These are phyloP conservation scores for Lonchura striata DNA, from an alignment of 2,113 vertebrate species.

Conservation along the genomic window DNA sequence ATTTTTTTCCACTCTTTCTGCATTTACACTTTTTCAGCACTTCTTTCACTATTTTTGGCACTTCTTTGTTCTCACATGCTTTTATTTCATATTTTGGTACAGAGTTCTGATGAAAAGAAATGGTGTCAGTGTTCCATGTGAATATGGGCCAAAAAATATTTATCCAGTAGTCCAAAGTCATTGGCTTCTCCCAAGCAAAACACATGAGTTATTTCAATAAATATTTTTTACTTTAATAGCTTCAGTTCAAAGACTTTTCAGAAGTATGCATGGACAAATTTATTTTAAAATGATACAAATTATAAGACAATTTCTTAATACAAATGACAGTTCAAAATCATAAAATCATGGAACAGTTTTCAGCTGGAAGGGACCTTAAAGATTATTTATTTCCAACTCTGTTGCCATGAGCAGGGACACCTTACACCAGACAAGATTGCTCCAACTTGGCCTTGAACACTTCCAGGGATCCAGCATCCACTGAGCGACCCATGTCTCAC, in stretches of 20 bases:
- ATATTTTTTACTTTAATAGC: background rate
- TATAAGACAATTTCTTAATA: background rate
- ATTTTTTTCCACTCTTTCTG: background rate
- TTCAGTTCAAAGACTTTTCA: background rate
- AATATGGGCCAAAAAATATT: background rate
- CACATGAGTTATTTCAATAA: background rate
- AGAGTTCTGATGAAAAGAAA: background rate
- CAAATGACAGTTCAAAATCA: background rate
- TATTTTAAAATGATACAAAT: background rate
- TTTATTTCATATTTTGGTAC: background rate
- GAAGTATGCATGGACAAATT: background rate
- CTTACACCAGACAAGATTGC: background rate
- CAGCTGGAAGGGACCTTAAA: background rate
- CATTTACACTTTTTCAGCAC: background rate
- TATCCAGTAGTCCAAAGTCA: background rate
- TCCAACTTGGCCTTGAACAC: background rate
- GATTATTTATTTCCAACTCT: background rate
- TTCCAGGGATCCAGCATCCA: background rate
- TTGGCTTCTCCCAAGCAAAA: background rate
- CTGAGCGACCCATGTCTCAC: background rate
- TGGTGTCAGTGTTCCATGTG: background rate
- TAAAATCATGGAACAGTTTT: background rate
- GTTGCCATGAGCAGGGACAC: background rate
- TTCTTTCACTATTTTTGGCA: background rate
- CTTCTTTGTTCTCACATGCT: background rate